Conservation (phyloP, 2,888 invertebrate species). For the Phrixothrix hirtus region DNA sequence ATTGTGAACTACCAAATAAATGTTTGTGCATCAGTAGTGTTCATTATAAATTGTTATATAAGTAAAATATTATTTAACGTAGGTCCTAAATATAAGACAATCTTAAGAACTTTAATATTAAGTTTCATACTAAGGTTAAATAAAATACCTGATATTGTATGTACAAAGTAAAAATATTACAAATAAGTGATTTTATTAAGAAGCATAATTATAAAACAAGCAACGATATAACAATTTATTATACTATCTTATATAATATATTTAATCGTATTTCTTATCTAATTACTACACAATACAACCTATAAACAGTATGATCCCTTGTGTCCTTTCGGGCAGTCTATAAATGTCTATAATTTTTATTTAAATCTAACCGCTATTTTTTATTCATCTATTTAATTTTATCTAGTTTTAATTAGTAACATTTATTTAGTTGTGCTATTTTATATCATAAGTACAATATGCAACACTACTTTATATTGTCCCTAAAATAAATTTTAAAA, state of each 20-base stretch:
- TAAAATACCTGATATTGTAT: background rate
- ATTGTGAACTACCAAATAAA: too few relatives aligned
- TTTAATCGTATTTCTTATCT: constrained; percentile 20
- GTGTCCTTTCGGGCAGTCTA: constrained; percentile 41
- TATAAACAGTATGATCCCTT: constrained; percentile 42
- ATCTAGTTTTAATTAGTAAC: constrained; percentile 22
- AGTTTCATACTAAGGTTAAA: too few relatives aligned
- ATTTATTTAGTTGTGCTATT: constrained; percentile 26
- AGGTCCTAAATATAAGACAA: too few relatives aligned
- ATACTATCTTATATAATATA: constrained; percentile 25
- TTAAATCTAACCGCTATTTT: background rate
- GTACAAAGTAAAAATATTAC: background rate
- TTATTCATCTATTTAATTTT: constrained; percentile 12
- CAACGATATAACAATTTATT: constrained; percentile 40
- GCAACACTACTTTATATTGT: too few relatives aligned
- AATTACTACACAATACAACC: constrained; percentile 34
- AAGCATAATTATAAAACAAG: constrained; percentile 44
- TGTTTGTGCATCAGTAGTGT: too few relatives aligned
- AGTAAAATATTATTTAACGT: too few relatives aligned
- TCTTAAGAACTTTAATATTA: too few relatives aligned
- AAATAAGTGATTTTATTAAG: constrained; percentile 28
- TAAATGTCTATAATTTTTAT: constrained; percentile 21
- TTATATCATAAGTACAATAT: constrained; percentile 4
- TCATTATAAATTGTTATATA: too few relatives aligned
- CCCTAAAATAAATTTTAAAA: too few relatives aligned